Evolutionary conservation across 2,113 vertebrate species (phyloP).

Genomic region (Cottus gobio): DNA sequence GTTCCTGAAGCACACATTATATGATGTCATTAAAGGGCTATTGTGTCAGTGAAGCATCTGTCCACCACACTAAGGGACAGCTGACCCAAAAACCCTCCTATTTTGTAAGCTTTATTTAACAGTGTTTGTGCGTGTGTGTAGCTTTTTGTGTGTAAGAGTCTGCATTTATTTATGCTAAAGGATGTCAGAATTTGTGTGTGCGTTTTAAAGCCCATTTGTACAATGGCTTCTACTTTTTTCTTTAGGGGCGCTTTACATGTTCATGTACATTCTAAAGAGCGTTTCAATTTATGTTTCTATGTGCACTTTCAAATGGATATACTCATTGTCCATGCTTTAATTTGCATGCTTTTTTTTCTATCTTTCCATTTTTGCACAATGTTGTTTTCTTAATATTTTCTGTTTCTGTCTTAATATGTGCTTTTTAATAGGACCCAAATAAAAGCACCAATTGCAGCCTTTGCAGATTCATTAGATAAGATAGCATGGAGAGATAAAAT

Average conservation of each 20-base stretch:
- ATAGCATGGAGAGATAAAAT: too few relatives aligned
- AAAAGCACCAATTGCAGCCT: too few relatives aligned
- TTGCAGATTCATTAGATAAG: too few relatives aligned
- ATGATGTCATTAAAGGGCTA: slow-evolving; percentile 53
- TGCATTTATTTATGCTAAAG: slow-evolving; percentile 17
- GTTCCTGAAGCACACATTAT: slow-evolving; percentile 60
- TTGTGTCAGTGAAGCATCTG: slow-evolving; percentile 46
- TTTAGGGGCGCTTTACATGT: neutral
- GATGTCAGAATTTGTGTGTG: too few relatives aligned
- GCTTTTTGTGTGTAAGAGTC: neutral
- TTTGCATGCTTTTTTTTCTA: neutral
- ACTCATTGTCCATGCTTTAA: too few relatives aligned
- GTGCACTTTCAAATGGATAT: neutral
- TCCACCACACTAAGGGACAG: slow-evolving; percentile 37
- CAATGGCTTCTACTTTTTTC: neutral
- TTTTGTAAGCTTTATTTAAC: slow-evolving; percentile 68
- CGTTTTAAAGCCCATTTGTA: slow-evolving; percentile 8
- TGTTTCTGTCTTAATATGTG: too few relatives aligned
- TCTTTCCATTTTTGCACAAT: too few relatives aligned
- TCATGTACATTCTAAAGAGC: neutral
- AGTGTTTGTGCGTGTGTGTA: neutral
- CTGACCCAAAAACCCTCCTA: slow-evolving; percentile 65
- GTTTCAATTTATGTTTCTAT: too few relatives aligned
- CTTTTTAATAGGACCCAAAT: too few relatives aligned
- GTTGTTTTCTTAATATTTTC: too few relatives aligned